A percentile compares a stretch with the other conserved stretches of the same genome.
These are phyloP conservation scores for Caradrina kadenii DNA, from an alignment of 2,888 invertebrate species.

Conservation along the genomic window DNA sequence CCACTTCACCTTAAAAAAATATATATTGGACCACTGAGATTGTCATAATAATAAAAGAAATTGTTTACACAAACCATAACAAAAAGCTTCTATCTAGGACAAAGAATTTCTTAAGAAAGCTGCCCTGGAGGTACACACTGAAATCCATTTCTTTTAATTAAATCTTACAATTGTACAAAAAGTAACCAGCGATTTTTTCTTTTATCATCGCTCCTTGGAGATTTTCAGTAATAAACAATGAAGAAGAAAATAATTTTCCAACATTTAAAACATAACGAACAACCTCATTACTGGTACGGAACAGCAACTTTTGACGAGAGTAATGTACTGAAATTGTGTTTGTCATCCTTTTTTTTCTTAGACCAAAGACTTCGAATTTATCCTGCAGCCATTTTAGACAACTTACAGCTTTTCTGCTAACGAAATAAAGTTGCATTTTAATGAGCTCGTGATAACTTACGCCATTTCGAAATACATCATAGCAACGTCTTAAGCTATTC, in stretches of 20 bases:
- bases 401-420: background rate
- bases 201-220: constrained; percentile 1
- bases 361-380: constrained; percentile 15
- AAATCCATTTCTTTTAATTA: constrained; percentile 31
- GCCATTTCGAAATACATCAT: constrained; percentile 33
- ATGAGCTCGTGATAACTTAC: background rate
- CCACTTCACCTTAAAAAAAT: too few species aligned
- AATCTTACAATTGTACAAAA: constrained; percentile 3
- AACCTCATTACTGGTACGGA: constrained; percentile 33
- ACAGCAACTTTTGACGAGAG: constrained; percentile 34
- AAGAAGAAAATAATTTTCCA: constrained; percentile 24
- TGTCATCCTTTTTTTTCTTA: constrained; percentile 36
- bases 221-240: constrained; percentile 10
- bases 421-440: background rate
- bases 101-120: constrained; percentile 4
- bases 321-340: constrained; percentile 43
- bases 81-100: background rate
- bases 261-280: constrained; percentile 21
- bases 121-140: background rate
- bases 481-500: constrained; percentile 33
- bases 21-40: background rate
- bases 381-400: background rate
- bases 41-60: background rate
- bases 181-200: background rate
- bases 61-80: background rate